Evolutionary conservation across 2,113 vertebrate species (phyloP), one percentile per base, ranked within the genome.

Genomic region (Scolopax mira): DNA sequence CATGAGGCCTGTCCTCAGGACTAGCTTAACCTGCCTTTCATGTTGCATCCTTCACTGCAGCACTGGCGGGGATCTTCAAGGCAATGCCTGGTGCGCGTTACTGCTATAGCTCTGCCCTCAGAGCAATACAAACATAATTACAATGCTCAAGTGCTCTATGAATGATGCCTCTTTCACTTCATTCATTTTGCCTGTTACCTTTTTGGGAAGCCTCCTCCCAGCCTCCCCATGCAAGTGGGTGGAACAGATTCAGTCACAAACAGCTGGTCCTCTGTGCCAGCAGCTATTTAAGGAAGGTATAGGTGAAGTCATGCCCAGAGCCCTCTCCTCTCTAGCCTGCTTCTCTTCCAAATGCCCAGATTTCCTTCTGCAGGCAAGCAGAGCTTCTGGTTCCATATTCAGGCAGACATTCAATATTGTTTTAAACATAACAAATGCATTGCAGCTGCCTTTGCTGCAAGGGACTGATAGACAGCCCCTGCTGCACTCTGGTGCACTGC

Each of bases 71-170:
- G 41, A 17, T 19, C 35, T 30, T 24, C 71, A 27, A 18, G 62
- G 54, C 6, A 4, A 3, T 5, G 10, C 3, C 58, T 35, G 64
- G 41, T 37, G 78, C 81, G 1, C 60, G 0, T 37, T 1, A 23
- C 51, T 37, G 3, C 35, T 54, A 2, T 0, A 12, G 66, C 44
- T 70, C 54, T 71, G 70, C 66, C 39, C 42, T 35, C 30, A 0
- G 67, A 48, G 58, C 75, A 13, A 7, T 11, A 4, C 58, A 66
- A 37, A 35, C 6, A 3, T 18, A 35, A 24, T 30, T 18, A 9
- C 1, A 1, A 25, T 1, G 42, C 70, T 49, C 65, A 5, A 4
- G 18, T 33, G 46, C 60, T 71, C 46, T 37, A 7, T 13, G 46
- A 35, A 30, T 46, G 51, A 23, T 44, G 27, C 30, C 54, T 48